phyloP scores from a whole-genome alignment of 2,113 vertebrate species.

The Ptilorrhoa leucosticta region DNA sequence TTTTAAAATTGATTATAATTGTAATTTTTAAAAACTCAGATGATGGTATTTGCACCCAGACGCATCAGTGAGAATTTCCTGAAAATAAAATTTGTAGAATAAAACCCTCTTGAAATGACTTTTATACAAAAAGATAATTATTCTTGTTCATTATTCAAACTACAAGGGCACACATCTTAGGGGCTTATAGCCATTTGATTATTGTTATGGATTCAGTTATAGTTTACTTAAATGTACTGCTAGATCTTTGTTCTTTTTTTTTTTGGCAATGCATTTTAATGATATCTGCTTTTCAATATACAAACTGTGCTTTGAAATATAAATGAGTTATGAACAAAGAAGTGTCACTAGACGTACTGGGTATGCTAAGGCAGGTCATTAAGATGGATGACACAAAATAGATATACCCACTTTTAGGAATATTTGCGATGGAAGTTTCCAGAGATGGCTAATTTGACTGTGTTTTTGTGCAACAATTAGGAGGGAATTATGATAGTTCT shows the following conservation, averaged over 20 bases:
- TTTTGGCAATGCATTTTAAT: slow-evolving; percentile 48
- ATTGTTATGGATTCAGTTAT: slow-evolving; percentile 23
- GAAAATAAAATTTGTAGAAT: background rate
- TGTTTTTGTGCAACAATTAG: slow-evolving; percentile 79
- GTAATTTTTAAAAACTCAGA: background rate
- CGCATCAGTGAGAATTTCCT: background rate
- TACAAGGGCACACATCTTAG: background rate
- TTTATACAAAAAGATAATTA: background rate
- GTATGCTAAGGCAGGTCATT: slow-evolving; percentile 12
- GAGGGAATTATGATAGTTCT: slow-evolving; percentile 89
- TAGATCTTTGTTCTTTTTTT: slow-evolving; percentile 23
- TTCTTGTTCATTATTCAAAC: background rate
- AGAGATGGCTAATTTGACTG: slow-evolving; percentile 64
- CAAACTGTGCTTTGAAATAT: slow-evolving; percentile 62
- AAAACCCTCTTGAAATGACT: background rate
- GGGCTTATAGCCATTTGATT: slow-evolving; percentile 19
- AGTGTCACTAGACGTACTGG: background rate
- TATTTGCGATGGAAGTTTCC: background rate
- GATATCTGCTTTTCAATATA: slow-evolving; percentile 44
- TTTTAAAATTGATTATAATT: background rate
- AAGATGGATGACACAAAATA: slow-evolving; percentile 13
- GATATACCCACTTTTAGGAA: background rate
- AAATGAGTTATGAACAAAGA: slow-evolving; percentile 57
- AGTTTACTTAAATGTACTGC: slow-evolving; percentile 33
- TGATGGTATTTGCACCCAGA: background rate